Conservation (phyloP, 2,888 invertebrate species). For the Apomyelois bistriatella region DNA sequence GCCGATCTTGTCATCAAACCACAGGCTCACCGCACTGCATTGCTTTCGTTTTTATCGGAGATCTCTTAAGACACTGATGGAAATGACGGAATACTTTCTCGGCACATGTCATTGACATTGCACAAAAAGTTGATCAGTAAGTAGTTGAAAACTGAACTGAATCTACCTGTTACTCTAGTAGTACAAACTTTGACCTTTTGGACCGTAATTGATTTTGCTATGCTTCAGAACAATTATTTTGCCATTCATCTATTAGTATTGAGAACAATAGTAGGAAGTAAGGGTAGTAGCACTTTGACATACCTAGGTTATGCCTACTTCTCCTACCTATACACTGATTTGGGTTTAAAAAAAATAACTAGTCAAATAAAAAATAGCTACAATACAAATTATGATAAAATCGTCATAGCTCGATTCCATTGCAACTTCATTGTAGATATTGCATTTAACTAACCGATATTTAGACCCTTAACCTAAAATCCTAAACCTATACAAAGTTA, state of each 20-base stretch:
- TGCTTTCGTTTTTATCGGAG: slow-evolving; percentile 56
- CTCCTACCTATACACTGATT: too few relatives aligned
- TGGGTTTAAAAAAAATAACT: too few relatives aligned
- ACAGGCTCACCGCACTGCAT: slow-evolving; percentile 35
- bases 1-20: slow-evolving; percentile 15
- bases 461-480: too few relatives aligned
- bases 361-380: too few relatives aligned
- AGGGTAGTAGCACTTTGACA: neutral
- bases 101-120: slow-evolving; percentile 55
- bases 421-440: too few relatives aligned
- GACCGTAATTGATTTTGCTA: neutral
- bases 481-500: too few relatives aligned
- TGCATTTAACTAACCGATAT: too few relatives aligned
- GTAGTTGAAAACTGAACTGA: slow-evolving; percentile 2
- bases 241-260: slow-evolving; percentile 3
- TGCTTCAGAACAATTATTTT: slow-evolving; percentile 4
- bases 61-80: slow-evolving; percentile 47
- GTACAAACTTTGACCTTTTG: slow-evolving; percentile 12
- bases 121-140: slow-evolving; percentile 22
- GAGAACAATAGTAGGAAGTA: slow-evolving; percentile 11
- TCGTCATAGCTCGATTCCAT: too few relatives aligned
- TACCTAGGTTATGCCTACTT: neutral
- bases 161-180: neutral
- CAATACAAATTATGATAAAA: too few relatives aligned
- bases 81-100: slow-evolving; percentile 48